phyloP scores from a whole-genome alignment of 2,888 invertebrate species.

The Drosophila diplacantha region DNA sequence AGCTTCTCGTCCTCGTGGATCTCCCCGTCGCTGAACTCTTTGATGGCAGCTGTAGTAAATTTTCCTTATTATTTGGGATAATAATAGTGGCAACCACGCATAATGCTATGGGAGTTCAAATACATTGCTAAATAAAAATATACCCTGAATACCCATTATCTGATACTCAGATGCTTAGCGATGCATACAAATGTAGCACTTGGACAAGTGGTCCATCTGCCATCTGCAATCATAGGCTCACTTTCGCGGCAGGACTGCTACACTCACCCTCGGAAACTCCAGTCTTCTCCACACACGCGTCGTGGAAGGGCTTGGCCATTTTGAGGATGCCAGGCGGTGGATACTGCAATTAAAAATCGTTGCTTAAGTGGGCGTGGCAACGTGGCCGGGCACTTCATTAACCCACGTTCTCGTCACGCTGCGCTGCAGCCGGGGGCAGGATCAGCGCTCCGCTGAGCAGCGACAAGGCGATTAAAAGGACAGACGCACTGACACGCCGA shows the following conservation, averaged over 20 bases:
- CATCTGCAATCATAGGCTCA: constrained; percentile 30
- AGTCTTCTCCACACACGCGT: constrained; percentile 73
- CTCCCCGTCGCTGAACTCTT: constrained; percentile 77
- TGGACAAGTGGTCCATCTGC: constrained; percentile 6
- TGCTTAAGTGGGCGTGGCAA: constrained; percentile 48
- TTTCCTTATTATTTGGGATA: no score
- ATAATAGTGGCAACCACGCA: not conserved
- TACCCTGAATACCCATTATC: not conserved
- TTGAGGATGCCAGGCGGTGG: constrained; percentile 74
- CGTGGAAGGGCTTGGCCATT: constrained; percentile 74
- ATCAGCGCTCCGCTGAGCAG: constrained; percentile 59
- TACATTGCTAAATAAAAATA: no score
- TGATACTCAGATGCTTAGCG: not conserved
- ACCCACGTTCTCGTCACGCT: constrained; percentile 75
- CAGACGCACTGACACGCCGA: constrained; percentile 51
- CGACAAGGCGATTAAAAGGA: constrained; percentile 72
- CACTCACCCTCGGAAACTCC: constrained; percentile 75
- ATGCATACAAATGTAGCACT: constrained; percentile 12
- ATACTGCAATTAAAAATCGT: constrained; percentile 71
- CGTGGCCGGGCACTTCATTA: constrained; percentile 57
- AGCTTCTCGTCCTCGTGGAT: constrained; percentile 76
- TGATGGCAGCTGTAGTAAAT: constrained; percentile 71
- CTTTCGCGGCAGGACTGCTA: constrained; percentile 9
- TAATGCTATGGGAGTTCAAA: not conserved
- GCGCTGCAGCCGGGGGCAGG: constrained; percentile 72